Percentiles rank a stretch among this genome's conserved stretches.
Conservation (phyloP, 2,888 invertebrate species). For the Orthosia cruda region DNA sequence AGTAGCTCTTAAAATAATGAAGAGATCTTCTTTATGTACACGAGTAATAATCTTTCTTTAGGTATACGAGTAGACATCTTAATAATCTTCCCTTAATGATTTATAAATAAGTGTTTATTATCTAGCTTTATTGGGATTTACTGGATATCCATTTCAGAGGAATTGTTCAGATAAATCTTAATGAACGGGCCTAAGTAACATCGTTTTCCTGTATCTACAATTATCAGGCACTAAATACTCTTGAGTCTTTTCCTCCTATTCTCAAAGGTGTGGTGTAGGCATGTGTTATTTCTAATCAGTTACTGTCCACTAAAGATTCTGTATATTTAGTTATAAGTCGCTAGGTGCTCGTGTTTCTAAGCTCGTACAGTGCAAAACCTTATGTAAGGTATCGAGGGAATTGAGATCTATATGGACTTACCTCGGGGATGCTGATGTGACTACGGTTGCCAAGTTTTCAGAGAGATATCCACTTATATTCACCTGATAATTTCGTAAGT, state of each 20-base stretch:
- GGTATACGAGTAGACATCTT: too few relatives aligned
- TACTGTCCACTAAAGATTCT: not conserved
- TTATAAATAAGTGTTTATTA: constrained; percentile 18
- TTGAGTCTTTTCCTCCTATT: constrained; percentile 8
- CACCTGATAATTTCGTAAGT: too few relatives aligned
- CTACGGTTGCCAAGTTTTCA: not conserved
- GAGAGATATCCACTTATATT: not conserved
- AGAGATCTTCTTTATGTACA: not conserved
- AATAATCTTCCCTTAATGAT: not conserved
- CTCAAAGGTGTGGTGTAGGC: not conserved
- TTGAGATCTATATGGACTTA: not conserved
- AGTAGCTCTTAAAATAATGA: not conserved
- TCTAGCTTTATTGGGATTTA: constrained; percentile 13
- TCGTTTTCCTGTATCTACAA: constrained; percentile 30
- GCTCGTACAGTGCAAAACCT: constrained; percentile 4
- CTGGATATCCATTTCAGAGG: constrained; percentile 19
- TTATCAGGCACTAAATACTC: constrained; percentile 41
- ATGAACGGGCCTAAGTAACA: constrained; percentile 32
- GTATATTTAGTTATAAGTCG: constrained; percentile 15
- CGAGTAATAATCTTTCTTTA: not conserved
- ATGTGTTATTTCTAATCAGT: constrained; percentile 18
- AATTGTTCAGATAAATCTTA: constrained; percentile 43
- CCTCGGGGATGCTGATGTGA: not conserved
- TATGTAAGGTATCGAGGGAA: constrained; percentile 4
- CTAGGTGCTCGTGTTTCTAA: constrained; percentile 15